Evolutionary conservation across 2,797 vertebrate genomes (phyloP).

Genomic region (Argyrosomus regius): DNA sequence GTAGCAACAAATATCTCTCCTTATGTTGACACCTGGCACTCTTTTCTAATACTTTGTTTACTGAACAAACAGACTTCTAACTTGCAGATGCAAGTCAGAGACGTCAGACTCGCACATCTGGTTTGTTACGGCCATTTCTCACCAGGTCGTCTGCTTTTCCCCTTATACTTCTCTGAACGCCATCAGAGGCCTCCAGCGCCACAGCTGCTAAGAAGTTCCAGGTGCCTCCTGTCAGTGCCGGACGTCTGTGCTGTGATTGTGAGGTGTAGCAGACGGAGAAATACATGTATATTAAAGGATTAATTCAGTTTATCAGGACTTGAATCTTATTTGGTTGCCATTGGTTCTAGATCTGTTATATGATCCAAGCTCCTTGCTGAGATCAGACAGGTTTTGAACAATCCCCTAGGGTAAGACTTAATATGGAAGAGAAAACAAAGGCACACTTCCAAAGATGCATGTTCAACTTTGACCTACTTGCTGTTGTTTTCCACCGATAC

Average conservation of each 20-base stretch:
- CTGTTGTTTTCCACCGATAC: neutral
- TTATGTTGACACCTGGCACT: constrained; percentile 20
- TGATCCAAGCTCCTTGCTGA: neutral
- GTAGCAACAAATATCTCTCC: neutral
- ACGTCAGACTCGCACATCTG: constrained; percentile 49
- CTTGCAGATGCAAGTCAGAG: constrained; percentile 47
- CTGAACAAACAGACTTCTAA: constrained; percentile 23
- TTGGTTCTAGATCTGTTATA: neutral
- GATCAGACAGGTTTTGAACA: constrained; percentile 18
- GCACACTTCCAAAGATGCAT: neutral
- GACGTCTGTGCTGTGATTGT: neutral
- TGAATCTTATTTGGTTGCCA: neutral
- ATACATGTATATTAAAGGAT: neutral
- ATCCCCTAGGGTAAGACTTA: neutral
- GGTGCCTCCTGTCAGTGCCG: constrained; percentile 26
- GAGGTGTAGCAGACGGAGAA: constrained; percentile 32
- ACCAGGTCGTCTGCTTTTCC: constrained; percentile 35
- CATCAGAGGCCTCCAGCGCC: constrained; percentile 13
- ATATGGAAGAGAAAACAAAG: constrained; percentile 1
- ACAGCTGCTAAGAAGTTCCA: constrained; percentile 47
- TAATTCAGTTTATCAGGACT: neutral
- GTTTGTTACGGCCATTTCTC: constrained; percentile 32
- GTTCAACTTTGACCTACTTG: neutral
- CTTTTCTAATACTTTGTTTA: constrained; percentile 39
- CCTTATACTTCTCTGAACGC: constrained; percentile 25